Percentiles rank a stretch among this genome's conserved stretches.
phyloP scores from a whole-genome alignment of 53 echinoderm and acorn worm genomes.

The Holothuria leucospilota region DNA sequence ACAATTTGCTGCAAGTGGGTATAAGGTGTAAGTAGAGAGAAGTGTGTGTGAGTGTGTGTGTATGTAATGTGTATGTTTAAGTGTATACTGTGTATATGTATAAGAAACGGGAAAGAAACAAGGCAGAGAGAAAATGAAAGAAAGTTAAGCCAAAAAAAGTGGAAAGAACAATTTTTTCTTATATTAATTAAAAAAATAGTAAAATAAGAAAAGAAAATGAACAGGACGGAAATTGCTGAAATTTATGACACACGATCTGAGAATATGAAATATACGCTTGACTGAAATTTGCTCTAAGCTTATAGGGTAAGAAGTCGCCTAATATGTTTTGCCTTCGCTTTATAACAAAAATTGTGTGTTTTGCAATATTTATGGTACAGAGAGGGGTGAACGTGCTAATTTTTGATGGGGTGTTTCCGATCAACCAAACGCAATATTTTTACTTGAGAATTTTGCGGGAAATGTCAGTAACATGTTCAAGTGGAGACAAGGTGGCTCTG shows the following conservation, averaged over 20 bases:
- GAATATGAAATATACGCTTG: constrained; percentile 4
- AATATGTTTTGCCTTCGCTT: too few relatives aligned
- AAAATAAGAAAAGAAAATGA: constrained; percentile 23
- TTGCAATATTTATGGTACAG: too few relatives aligned
- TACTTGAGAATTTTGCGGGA: too few relatives aligned
- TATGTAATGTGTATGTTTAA: constrained; percentile 6
- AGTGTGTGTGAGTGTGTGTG: constrained; percentile 19
- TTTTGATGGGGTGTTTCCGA: too few relatives aligned
- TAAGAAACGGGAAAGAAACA: constrained; percentile 6
- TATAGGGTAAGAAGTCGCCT: too few relatives aligned
- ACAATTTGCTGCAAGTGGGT: constrained; percentile 53
- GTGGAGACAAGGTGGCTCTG: too few relatives aligned
- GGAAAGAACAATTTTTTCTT: neutral
- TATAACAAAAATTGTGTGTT: too few relatives aligned
- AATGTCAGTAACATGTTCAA: too few relatives aligned
- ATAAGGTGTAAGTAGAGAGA: constrained; percentile 22
- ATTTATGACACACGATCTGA: too few relatives aligned
- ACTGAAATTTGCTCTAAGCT: constrained; percentile 17
- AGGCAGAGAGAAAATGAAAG: neutral
- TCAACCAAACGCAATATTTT: too few relatives aligned
- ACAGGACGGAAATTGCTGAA: too few relatives aligned
- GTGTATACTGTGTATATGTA: constrained; percentile 36
- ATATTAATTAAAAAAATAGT: neutral
- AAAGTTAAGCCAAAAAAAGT: neutral
- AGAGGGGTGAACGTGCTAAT: too few relatives aligned